These are phyloP conservation scores for Diadema setosum DNA, from an alignment of 35 echinoderm and acorn worm species.

Conservation along the genomic window DNA sequence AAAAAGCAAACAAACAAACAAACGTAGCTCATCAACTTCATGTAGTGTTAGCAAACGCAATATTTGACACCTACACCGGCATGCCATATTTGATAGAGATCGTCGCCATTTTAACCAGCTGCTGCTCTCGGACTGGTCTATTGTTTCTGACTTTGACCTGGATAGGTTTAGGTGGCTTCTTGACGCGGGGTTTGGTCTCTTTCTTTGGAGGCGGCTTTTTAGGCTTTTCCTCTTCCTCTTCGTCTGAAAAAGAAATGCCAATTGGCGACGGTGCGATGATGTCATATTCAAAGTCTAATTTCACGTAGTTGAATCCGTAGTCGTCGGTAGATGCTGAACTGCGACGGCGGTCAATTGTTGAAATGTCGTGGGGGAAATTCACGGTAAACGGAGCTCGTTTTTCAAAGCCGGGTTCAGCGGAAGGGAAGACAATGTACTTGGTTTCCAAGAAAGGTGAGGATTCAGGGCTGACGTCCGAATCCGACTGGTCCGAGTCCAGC, in stretches of 20 bases:
- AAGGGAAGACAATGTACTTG: slow-evolving; percentile 49
- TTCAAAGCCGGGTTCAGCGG: background rate
- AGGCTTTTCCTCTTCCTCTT: background rate
- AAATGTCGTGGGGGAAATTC: slow-evolving; percentile 29
- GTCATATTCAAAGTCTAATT: background rate
- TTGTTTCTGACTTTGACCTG: slow-evolving; percentile 4
- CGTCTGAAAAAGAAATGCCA: background rate
- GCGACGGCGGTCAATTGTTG: background rate
- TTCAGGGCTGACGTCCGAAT: slow-evolving; percentile 22
- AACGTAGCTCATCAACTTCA: too few species aligned
- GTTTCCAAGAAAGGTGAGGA: slow-evolving; percentile 52
- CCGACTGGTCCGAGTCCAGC: background rate
- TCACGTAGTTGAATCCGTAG: background rate
- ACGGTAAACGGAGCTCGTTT: slow-evolving; percentile 32
- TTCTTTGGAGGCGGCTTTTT: slow-evolving; percentile 2
- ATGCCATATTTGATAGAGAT: slow-evolving; percentile 5
- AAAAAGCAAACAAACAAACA: too few species aligned
- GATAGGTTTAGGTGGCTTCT: slow-evolving; percentile 3
- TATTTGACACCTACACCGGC: background rate
- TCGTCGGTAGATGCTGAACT: background rate
- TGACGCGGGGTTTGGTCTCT: background rate
- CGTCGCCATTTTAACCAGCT: slow-evolving; percentile 1
- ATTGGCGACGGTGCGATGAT: background rate
- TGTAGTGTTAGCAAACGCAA: too few species aligned
- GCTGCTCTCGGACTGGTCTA: background rate